Conservation (phyloP, 2,113 vertebrate genomes). For the Aythya baeri region DNA sequence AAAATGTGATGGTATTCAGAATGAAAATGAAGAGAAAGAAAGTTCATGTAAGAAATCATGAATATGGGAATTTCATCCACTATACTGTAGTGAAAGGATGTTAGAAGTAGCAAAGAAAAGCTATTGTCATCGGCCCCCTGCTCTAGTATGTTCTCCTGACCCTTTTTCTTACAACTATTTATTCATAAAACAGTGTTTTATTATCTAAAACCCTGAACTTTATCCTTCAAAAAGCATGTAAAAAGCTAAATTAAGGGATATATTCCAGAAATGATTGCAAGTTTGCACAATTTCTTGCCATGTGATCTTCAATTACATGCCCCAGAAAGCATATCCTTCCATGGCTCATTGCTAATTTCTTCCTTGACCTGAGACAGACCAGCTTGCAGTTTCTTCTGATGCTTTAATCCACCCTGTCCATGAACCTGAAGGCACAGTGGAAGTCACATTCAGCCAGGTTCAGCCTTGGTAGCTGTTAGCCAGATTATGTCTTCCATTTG, state of each 20-base stretch:
- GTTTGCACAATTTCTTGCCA: slow-evolving; percentile 12
- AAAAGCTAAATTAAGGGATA: background rate
- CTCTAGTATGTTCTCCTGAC: background rate
- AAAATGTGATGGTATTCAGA: slow-evolving; percentile 1
- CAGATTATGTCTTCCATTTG: background rate
- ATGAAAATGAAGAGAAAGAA: slow-evolving; percentile 10
- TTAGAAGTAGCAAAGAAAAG: background rate
- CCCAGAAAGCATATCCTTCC: slow-evolving; percentile 22
- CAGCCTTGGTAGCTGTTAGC: background rate
- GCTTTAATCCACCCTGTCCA: background rate
- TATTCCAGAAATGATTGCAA: slow-evolving; percentile 19
- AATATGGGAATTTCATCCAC: background rate
- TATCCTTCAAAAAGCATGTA: background rate
- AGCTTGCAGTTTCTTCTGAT: background rate
- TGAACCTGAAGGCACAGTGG: background rate
- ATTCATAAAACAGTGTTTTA: background rate
- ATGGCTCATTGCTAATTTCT: slow-evolving; percentile 11
- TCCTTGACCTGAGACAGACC: slow-evolving; percentile 5
- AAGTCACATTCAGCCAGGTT: background rate
- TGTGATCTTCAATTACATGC: slow-evolving; percentile 29
- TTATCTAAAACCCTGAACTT: background rate
- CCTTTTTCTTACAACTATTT: background rate
- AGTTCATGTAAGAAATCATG: background rate
- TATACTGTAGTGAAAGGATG: background rate
- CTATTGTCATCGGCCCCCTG: background rate